Percentiles rank a stretch among this genome's conserved stretches.
Conservation (phyloP, 2,888 invertebrate species). For the Lomographa bimaculata region DNA sequence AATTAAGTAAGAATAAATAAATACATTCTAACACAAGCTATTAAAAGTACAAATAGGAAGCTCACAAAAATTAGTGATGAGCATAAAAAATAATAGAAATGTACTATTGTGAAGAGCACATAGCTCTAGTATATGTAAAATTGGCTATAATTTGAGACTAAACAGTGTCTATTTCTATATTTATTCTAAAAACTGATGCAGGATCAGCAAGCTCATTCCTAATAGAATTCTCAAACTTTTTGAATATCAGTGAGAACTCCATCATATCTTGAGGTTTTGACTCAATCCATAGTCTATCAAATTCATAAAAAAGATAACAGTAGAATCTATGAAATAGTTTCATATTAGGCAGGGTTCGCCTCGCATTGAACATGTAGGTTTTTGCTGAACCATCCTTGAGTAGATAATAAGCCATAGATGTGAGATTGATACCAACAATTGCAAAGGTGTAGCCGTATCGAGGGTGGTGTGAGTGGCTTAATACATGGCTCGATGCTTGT, state of each 20-base stretch:
- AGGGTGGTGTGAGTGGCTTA: constrained; percentile 95
- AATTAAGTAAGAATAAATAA: no score
- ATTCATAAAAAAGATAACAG: constrained; percentile 96
- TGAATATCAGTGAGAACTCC: constrained; percentile 95
- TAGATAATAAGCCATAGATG: constrained; percentile 93
- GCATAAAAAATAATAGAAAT: background rate
- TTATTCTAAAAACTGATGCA: constrained; percentile 89
- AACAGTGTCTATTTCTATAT: constrained; percentile 88
- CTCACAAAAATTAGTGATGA: constrained; percentile 8
- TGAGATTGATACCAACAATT: constrained; percentile 97
- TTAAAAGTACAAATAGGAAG: constrained; percentile 1
- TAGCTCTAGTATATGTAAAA: constrained; percentile 3
- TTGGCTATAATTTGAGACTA: constrained; percentile 26
- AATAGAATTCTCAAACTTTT: constrained; percentile 91
- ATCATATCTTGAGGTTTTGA: constrained; percentile 96
- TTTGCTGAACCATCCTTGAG: constrained; percentile 92
- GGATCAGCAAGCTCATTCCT: constrained; percentile 87
- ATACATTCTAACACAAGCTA: no score
- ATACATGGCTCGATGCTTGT: constrained; percentile 90
- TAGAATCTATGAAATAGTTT: constrained; percentile 96
- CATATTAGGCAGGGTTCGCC: constrained; percentile 85
- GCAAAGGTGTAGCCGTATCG: constrained; percentile 94
- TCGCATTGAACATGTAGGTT: constrained; percentile 95
- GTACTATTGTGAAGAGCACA: constrained; percentile 5
- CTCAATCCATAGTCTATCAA: constrained; percentile 97